A percentile compares a stretch with the other conserved stretches of the same genome.
These are phyloP conservation scores for Nothura maculosa DNA, from an alignment of 2,797 vertebrate genomes.

Conservation along the genomic window DNA sequence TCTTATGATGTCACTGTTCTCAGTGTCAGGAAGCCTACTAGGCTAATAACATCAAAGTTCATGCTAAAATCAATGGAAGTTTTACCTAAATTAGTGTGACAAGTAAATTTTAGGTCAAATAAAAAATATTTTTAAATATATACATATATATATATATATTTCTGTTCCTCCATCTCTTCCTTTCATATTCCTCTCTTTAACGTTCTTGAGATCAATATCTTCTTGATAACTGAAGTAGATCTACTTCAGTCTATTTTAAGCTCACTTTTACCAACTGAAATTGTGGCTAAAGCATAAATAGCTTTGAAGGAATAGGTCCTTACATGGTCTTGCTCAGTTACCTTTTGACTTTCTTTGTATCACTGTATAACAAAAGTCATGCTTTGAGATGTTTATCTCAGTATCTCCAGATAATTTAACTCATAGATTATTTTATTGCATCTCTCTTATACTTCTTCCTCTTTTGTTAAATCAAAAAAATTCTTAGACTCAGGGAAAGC, in stretches of 20 bases:
- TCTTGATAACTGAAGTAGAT: not conserved
- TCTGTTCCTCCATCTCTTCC: not conserved
- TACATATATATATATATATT: not conserved
- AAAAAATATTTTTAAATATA: not conserved
- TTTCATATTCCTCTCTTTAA: accelerated
- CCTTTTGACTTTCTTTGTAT: not conserved
- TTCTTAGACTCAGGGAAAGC: not conserved
- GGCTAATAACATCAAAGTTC: not conserved
- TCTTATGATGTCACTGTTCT: not conserved
- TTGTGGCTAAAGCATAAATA: not conserved
- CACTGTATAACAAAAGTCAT: not conserved
- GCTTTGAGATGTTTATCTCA: not conserved
- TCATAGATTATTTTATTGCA: not conserved
- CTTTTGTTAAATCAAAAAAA: not conserved
- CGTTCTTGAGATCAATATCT: not conserved
- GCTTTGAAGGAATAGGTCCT: not conserved
- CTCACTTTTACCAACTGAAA: not conserved
- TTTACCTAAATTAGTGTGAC: not conserved
- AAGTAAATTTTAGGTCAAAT: not conserved
- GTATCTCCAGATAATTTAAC: not conserved
- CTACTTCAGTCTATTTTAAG: not conserved
- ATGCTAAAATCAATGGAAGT: not conserved
- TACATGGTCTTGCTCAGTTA: not conserved
- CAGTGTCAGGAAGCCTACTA: not conserved
- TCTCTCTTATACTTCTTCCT: not conserved